Conservation (phyloP, 2,888 invertebrate species). For the Unio pictorum region DNA sequence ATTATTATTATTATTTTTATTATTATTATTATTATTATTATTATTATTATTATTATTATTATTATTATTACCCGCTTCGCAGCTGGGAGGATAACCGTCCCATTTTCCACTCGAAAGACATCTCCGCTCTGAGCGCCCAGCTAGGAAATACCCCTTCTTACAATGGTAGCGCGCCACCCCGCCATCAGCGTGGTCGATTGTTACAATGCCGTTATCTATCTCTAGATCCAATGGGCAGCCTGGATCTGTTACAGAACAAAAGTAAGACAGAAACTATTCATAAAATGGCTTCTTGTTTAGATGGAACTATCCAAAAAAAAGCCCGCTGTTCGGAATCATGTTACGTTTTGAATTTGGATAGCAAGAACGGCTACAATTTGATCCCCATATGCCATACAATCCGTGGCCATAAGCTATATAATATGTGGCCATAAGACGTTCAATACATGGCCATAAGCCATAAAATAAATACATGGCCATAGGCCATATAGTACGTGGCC, state of each 20-base stretch:
- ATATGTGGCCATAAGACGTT: no score
- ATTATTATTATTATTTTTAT: not conserved
- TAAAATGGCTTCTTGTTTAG: no score
- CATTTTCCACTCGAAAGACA: constrained; percentile 47
- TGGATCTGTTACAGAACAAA: constrained; percentile 22
- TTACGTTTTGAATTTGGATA: no score
- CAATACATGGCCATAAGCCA: no score
- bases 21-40: not conserved
- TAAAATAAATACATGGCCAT: no score
- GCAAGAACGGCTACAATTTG: no score
- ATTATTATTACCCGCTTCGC: constrained; percentile 23
- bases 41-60: constrained; percentile 14
- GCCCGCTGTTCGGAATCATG: no score
- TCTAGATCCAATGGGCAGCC: constrained; percentile 39
- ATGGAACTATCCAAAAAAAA: no score
- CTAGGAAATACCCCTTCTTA: constrained; percentile 42
- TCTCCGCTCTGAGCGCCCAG: constrained; percentile 33
- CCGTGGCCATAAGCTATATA: no score
- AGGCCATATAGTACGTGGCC: no score
- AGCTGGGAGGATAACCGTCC: constrained; percentile 50
- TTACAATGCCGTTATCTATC: constrained; percentile 38
- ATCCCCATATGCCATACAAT: no score
- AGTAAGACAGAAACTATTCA: no score
- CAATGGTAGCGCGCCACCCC: constrained; percentile 38
- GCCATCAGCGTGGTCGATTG: constrained; percentile 34